These are phyloP conservation scores for Porites evermanni DNA, from an alignment of 92 coral and sea anemone species.

Conservation along the genomic window DNA sequence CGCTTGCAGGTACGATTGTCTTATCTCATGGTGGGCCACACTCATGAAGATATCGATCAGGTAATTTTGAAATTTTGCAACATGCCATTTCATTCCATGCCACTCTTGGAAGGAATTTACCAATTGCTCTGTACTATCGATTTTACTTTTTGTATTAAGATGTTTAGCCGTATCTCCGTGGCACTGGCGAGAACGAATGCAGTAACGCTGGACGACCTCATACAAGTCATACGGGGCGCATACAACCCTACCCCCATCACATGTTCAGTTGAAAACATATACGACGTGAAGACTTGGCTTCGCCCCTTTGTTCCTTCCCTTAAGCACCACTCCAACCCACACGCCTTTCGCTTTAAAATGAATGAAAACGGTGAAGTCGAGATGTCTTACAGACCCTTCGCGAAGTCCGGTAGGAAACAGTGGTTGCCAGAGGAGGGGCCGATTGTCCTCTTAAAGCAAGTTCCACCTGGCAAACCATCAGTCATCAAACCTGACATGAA, in stretches of 20 bases:
- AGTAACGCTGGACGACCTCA: constrained; percentile 58
- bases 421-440: constrained; percentile 54
- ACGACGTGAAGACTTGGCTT: constrained; percentile 56
- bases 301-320: constrained; percentile 34
- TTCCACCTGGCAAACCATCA: constrained; percentile 49
- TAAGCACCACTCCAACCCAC: constrained; percentile 63
- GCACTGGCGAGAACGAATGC: constrained; percentile 44
- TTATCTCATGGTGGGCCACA: constrained; percentile 45
- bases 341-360: constrained; percentile 59
- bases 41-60: constrained; percentile 43
- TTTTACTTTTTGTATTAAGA: neutral
- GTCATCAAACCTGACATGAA: constrained; percentile 47
- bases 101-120: neutral
- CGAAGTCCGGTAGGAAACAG: constrained; percentile 32
- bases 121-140: neutral
- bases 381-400: constrained; percentile 50
- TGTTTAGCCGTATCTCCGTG: constrained; percentile 69
- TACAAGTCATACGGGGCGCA: constrained; percentile 30
- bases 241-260: constrained; percentile 57
- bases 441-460: neutral
- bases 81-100: neutral
- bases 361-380: constrained; percentile 48
- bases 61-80: neutral
- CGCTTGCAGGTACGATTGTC: constrained; percentile 21
- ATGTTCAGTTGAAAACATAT: constrained; percentile 38